Conservation (phyloP, 2,113 vertebrate genomes). For the Chrysemys picta region DNA sequence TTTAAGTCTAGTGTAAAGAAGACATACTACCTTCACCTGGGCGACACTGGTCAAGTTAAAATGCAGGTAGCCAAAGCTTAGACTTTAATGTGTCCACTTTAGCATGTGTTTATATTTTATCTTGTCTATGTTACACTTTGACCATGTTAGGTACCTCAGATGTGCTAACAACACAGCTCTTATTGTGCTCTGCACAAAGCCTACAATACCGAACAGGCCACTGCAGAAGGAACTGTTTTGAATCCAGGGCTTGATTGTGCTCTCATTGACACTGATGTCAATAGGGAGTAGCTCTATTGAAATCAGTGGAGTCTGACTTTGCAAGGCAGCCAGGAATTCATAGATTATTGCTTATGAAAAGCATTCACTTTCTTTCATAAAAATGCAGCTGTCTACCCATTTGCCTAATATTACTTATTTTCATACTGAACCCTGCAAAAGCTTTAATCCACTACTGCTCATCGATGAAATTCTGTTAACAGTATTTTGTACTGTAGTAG, state of each 20-base stretch:
- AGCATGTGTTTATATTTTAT: background rate
- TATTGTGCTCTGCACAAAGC: background rate
- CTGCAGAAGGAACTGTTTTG: background rate
- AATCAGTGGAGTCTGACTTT: background rate
- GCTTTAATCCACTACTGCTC: background rate
- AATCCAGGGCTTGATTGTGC: background rate
- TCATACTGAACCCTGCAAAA: background rate
- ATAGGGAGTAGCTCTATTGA: background rate
- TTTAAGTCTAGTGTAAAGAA: background rate
- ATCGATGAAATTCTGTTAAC: background rate
- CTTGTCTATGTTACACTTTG: background rate
- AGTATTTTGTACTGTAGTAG: background rate
- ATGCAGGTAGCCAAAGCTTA: too few species aligned
- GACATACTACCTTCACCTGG: background rate
- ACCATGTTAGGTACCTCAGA: background rate
- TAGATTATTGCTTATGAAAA: background rate
- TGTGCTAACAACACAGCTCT: accelerated
- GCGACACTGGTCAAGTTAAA: background rate
- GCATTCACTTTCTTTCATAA: background rate
- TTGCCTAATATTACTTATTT: background rate
- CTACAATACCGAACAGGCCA: background rate
- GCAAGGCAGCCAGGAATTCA: background rate
- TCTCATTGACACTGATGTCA: background rate
- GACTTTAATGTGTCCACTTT: background rate
- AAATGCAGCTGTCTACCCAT: background rate